Evolutionary conservation across 1,140 invertebrate species (phyloP), one percentile per base, ranked within the genome.

Genomic region (Lasioglossum albipes): DNA sequence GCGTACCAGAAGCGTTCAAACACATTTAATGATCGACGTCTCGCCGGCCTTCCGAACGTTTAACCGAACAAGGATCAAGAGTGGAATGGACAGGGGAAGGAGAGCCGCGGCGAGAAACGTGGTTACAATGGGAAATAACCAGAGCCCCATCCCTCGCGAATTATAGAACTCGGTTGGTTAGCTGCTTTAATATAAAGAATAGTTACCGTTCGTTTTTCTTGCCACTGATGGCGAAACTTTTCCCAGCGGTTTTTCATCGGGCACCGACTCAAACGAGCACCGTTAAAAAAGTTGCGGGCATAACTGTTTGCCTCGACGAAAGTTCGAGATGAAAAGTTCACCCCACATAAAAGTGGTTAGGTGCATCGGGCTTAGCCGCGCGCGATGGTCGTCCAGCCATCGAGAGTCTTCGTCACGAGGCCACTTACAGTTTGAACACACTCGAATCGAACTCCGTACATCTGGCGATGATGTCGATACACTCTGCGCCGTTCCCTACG

Each of bases 291-390:
- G 73, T 75, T 75, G 31, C 27, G 20, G 20, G 36, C 31, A 41
- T 49, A 54, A 54, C n/a, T 75, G 62, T 31, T n/a, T 42, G 1
- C 16, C n/a, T 16, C n/a, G 73, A 41, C 31, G 13, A 67, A 75
- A 75, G 20, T 75, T 66, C 16, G 31, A 22, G 9, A 54, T 20
- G 73, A 54, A 75, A 75, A 75, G 73, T 75, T 75, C 13, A 75
- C 12, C 62, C 3, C 62, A 18, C 73, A 36, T 36, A 12, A 52
- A 75, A 75, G 45, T 52, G 45, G 73, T 20, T 52, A 52, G 13
- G 36, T 13, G 62, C 36, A 42, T 75, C 45, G 45, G 27, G 42
- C 4, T 20, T 41, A 49, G 27, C 31, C 27, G n/a, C 27, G 9
- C 20, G n/a, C 10, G 41, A 9, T 6, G 22, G 18, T 16, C 18